Evolutionary conservation across 2,888 invertebrate species (phyloP).

Genomic region (Hipparchia semele): DNA sequence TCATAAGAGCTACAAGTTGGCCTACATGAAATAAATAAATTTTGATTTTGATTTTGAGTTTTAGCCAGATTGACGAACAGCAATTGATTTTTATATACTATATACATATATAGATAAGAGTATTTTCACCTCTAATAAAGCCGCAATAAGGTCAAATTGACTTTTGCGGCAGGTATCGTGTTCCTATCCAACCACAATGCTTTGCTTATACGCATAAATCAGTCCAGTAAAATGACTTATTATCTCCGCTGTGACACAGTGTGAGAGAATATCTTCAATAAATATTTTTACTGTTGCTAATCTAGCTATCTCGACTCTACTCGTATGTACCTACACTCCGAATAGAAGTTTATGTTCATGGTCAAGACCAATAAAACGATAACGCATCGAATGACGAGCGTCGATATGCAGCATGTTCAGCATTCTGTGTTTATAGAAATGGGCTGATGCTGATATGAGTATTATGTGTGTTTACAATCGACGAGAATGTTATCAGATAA

Average conservation of each 20-base stretch:
- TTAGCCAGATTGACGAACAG: no score
- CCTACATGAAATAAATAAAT: no score
- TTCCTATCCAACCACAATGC: constrained; percentile 59
- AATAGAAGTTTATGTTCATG: constrained; percentile 46
- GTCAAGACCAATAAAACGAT: constrained; percentile 50
- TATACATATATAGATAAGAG: neutral
- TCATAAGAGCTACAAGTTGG: no score
- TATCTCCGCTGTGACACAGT: constrained; percentile 8
- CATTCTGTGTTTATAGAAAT: constrained; percentile 50
- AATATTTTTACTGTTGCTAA: constrained; percentile 37
- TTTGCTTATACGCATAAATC: neutral
- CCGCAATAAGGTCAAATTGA: constrained; percentile 65
- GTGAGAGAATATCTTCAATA: constrained; percentile 27
- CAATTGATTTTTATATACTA: no score
- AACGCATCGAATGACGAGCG: constrained; percentile 31
- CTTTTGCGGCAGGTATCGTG: constrained; percentile 61
- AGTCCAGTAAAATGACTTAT: constrained; percentile 18
- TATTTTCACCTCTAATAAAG: constrained; percentile 36
- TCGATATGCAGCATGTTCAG: constrained; percentile 46
- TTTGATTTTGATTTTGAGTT: no score
- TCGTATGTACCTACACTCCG: constrained; percentile 13
- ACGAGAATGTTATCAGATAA: constrained; percentile 49
- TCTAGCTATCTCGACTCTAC: constrained; percentile 27
- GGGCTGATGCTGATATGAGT: constrained; percentile 64
- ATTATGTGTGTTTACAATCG: constrained; percentile 61